Percentiles rank a stretch among this genome's conserved stretches.
Conservation (phyloP, 2,113 vertebrate genomes). For the Tyrannus savana region DNA sequence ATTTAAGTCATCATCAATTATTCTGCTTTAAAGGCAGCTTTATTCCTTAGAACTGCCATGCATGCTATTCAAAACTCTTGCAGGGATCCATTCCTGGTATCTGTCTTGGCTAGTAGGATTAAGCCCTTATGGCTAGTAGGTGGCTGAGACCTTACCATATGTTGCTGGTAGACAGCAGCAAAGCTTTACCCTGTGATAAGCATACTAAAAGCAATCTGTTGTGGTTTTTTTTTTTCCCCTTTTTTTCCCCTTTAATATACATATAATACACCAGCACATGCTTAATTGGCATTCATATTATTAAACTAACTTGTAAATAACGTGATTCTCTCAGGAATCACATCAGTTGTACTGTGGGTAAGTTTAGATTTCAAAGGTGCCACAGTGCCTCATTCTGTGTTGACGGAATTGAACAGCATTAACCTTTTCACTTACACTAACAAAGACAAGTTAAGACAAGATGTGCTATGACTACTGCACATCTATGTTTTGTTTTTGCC, state of each 20-base stretch:
- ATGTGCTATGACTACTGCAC: conserved; percentile 69
- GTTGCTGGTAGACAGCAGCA: conserved; percentile 67
- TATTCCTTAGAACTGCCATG: conserved; percentile 16
- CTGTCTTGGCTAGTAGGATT: conserved; percentile 58
- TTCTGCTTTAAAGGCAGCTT: conserved; percentile 25
- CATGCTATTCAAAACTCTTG: conserved; percentile 37
- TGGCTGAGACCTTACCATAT: conserved; percentile 67
- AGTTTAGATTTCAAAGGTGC: conserved; percentile 75
- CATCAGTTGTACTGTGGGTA: conserved; percentile 55
- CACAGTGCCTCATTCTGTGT: conserved; percentile 61
- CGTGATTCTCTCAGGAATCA: conserved; percentile 54
- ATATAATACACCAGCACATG: background rate
- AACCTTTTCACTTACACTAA: conserved; percentile 83
- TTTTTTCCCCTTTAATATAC: background rate
- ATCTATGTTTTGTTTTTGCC: conserved; percentile 74
- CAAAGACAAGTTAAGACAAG: conserved; percentile 82
- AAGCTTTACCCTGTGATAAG: conserved; percentile 63
- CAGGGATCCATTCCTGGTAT: conserved; percentile 29
- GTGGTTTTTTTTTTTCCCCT: background rate
- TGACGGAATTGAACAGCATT: conserved; percentile 75
- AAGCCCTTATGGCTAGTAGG: conserved; percentile 65
- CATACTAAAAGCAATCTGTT: conserved; percentile 68
- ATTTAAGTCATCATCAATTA: conserved; percentile 53
- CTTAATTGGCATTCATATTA: conserved; percentile 54
- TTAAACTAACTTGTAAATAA: conserved; percentile 57